Percentiles rank a stretch among this genome's conserved stretches.
phyloP scores from a whole-genome alignment of 2,797 vertebrate genomes.

The Propithecus perrieri region DNA sequence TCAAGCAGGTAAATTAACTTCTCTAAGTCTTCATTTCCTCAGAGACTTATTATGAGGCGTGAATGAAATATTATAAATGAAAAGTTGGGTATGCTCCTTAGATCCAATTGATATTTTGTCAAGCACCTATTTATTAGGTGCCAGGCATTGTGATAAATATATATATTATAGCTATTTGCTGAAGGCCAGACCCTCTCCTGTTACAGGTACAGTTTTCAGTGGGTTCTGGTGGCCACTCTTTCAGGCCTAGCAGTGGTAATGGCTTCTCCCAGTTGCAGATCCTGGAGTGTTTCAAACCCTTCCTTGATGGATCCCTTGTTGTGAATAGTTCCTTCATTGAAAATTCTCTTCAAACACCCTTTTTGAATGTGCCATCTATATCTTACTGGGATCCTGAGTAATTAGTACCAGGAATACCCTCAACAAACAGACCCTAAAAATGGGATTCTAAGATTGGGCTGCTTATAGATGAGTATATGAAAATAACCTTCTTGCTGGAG shows the following conservation, averaged over 20 bases:
- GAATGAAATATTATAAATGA: neutral
- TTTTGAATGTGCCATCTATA: neutral
- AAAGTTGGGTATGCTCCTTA: neutral
- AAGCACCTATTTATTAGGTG: too few species aligned
- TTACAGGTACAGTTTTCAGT: neutral
- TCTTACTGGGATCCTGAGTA: neutral
- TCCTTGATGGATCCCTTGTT: neutral
- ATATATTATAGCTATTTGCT: neutral
- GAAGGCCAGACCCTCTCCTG: neutral
- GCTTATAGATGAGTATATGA: neutral
- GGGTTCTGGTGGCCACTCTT: neutral
- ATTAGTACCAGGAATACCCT: neutral
- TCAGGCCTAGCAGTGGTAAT: neutral
- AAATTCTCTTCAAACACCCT: neutral
- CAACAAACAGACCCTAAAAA: neutral
- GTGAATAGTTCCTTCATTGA: neutral
- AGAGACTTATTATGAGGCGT: neutral
- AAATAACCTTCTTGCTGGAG: neutral
- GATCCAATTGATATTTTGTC: too few species aligned
- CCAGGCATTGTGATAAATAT: too few species aligned
- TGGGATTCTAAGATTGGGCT: neutral
- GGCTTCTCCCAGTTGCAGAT: neutral
- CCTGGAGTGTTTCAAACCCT: neutral
- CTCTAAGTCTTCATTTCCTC: neutral
- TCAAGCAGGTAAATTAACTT: constrained; percentile 1